phyloP scores from a whole-genome alignment of 2,113 vertebrate genomes.

The Cyprinodon tularosa region DNA sequence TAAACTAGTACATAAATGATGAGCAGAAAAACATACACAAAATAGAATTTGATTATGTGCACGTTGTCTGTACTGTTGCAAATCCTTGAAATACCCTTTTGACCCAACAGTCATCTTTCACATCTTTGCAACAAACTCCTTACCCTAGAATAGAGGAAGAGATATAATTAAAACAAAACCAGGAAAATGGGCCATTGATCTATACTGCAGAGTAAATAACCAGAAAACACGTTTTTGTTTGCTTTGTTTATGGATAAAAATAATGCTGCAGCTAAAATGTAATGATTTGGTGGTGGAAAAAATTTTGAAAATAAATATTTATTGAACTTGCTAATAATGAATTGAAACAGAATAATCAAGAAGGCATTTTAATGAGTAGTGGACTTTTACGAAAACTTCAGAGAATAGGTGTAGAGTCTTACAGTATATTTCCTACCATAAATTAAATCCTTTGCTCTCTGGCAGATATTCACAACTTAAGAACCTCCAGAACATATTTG shows the following conservation, averaged over 20 bases:
- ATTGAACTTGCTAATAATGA: no score
- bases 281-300: not conserved
- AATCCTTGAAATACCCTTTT: conserved; percentile 51
- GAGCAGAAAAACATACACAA: conserved; percentile 1
- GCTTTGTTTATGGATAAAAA: not conserved
- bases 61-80: conserved; percentile 40
- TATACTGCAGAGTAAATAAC: not conserved
- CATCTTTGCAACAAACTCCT: conserved; percentile 63
- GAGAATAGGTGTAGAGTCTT: no score
- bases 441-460: no score
- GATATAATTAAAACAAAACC: conserved; percentile 60
- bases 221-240: not conserved
- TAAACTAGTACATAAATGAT: conserved; percentile 2
- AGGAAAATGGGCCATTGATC: conserved; percentile 12
- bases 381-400: not conserved
- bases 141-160: conserved; percentile 73
- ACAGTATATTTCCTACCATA: no score
- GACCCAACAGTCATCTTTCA: conserved; percentile 56
- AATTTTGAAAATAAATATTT: not conserved
- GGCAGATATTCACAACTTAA: no score
- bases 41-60: conserved; percentile 2
- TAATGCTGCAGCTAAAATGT: not conserved
- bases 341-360: no score
- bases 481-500: no score
- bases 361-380: not conserved